A percentile compares a stretch with the other conserved stretches of the same genome.
phyloP scores from a whole-genome alignment of 2,113 vertebrate genomes.

The Sinocyclocheilus anophthalmus region DNA sequence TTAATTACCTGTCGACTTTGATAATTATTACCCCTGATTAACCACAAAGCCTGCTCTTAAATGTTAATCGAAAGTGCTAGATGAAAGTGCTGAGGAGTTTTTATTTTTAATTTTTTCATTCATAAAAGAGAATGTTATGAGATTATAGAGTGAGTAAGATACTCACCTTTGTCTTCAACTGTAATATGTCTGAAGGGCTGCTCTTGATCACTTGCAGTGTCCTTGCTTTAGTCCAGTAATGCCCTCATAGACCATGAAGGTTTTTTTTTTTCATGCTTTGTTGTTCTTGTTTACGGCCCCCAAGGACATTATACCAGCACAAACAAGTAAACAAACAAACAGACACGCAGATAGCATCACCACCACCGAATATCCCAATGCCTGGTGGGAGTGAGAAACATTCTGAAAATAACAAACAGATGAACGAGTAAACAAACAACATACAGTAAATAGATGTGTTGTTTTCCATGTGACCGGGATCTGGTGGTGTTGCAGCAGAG shows the following conservation, averaged over 20 bases:
- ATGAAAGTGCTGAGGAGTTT: constrained; percentile 65
- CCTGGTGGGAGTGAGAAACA: constrained; percentile 14
- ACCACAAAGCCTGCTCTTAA: constrained; percentile 73
- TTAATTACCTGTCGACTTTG: constrained; percentile 83
- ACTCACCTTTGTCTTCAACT: constrained; percentile 50
- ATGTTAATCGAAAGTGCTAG: constrained; percentile 66
- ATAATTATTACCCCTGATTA: constrained; percentile 83
- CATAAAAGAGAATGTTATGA: constrained; percentile 51
- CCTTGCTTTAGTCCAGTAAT: constrained; percentile 37
- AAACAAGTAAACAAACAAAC: constrained; percentile 56
- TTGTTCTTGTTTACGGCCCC: constrained; percentile 33
- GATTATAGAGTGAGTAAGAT: constrained; percentile 44
- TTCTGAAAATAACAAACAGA: constrained; percentile 51
- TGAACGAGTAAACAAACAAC: constrained; percentile 48
- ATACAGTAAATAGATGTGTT: constrained; percentile 43
- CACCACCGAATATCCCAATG: not conserved
- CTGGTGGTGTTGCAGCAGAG: constrained; percentile 2
- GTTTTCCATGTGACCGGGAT: constrained; percentile 46
- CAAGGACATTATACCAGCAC: constrained; percentile 13
- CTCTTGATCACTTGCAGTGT: constrained; percentile 29
- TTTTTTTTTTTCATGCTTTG: not conserved
- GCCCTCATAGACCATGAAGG: not conserved
- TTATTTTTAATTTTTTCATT: constrained; percentile 43
- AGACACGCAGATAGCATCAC: constrained; percentile 38
- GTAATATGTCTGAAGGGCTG: constrained; percentile 48